Percentiles rank a stretch among this genome's conserved stretches.
Evolutionary conservation across 2,888 invertebrate species (phyloP).

Genomic region (Salpingus planirostris): DNA sequence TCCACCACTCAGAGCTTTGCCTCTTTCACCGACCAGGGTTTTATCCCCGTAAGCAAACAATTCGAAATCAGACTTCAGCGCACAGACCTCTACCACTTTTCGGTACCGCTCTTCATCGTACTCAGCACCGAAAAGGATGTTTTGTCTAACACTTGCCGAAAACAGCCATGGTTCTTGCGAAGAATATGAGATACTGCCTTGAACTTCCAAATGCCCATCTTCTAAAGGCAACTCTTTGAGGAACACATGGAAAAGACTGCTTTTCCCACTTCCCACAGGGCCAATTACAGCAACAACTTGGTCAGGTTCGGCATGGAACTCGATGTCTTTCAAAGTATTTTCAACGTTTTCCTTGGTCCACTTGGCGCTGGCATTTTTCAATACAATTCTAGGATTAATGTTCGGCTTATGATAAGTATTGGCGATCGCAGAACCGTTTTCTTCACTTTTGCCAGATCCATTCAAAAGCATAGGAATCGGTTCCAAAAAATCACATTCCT

Average conservation of each 20-base stretch:
- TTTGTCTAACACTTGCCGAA: slow-evolving; percentile 56
- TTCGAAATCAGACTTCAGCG: slow-evolving; percentile 59
- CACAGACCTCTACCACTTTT: slow-evolving; percentile 56
- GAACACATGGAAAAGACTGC: slow-evolving; percentile 42
- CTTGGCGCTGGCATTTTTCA: slow-evolving; percentile 58
- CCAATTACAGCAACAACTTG: slow-evolving; percentile 54
- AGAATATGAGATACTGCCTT: slow-evolving; percentile 49
- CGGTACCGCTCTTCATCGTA: slow-evolving; percentile 51
- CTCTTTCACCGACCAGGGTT: slow-evolving; percentile 74
- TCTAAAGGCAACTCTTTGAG: slow-evolving; percentile 42
- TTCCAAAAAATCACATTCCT: slow-evolving; percentile 39
- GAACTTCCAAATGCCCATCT: slow-evolving; percentile 40
- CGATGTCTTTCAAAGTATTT: slow-evolving; percentile 42
- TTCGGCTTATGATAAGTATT: background rate
- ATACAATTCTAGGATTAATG: slow-evolving; percentile 44
- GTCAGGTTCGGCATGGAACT: slow-evolving; percentile 31
- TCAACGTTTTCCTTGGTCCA: slow-evolving; percentile 43
- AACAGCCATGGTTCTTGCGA: slow-evolving; percentile 59
- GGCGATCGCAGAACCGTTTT: background rate
- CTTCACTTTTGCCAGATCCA: background rate
- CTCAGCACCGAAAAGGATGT: slow-evolving; percentile 66
- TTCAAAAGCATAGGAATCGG: background rate
- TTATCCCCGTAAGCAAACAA: slow-evolving; percentile 67
- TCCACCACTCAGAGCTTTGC: slow-evolving; percentile 74
- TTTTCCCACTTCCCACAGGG: slow-evolving; percentile 61